Conservation (phyloP, 1,140 invertebrate genomes). For the Yoshiicerus persimilis region DNA sequence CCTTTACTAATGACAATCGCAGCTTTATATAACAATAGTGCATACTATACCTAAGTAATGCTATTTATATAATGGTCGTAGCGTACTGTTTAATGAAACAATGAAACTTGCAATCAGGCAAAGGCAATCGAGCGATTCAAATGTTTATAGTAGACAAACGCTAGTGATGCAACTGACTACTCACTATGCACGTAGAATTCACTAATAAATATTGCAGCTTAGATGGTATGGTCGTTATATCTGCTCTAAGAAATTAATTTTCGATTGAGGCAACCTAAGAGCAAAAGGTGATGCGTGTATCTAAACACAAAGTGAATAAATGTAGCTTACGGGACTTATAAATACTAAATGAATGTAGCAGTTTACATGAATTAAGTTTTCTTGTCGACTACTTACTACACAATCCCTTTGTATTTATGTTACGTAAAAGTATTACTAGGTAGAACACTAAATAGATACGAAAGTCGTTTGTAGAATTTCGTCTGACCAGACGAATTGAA, state of each 20-base stretch:
- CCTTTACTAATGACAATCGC: background rate
- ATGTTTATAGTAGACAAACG: background rate
- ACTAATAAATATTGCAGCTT: background rate
- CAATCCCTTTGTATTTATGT: background rate
- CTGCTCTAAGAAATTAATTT: constrained; percentile 8
- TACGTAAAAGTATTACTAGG: background rate
- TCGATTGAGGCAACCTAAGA: background rate
- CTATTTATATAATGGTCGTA: too few relatives aligned
- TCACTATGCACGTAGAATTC: too few relatives aligned
- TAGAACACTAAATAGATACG: too few relatives aligned
- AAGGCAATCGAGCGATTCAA: background rate
- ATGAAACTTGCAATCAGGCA: background rate
- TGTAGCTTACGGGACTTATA: too few relatives aligned
- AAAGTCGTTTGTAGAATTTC: background rate
- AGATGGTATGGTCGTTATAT: background rate
- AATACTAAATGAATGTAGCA: too few relatives aligned
- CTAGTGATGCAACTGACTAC: too few relatives aligned
- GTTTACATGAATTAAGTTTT: background rate
- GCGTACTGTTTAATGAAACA: background rate
- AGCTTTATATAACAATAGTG: background rate
- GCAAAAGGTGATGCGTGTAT: background rate
- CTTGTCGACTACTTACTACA: background rate
- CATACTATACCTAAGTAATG: background rate
- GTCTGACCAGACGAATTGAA: background rate
- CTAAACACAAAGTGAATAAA: too few relatives aligned